These are phyloP conservation scores for Pimephales promelas DNA, from an alignment of 2,113 vertebrate genomes.

Conservation along the genomic window DNA sequence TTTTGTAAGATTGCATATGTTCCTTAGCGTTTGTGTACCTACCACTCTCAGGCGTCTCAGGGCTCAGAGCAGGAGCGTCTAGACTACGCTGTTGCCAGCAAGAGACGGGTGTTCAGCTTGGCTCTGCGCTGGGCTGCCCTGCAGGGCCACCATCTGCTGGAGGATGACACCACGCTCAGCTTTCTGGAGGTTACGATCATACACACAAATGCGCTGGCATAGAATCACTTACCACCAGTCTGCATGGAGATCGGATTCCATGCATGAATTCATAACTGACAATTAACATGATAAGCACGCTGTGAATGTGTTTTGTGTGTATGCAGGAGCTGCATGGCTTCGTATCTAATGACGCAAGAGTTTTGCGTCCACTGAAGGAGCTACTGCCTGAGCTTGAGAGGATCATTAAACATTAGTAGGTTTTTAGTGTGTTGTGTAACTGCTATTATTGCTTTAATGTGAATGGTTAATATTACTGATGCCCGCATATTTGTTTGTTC, in stretches of 20 bases:
- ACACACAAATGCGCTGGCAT: conserved; percentile 17
- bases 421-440: conserved; percentile 43
- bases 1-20: neutral
- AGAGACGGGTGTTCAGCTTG: conserved; percentile 87
- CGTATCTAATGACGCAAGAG: conserved; percentile 89
- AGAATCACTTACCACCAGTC: neutral
- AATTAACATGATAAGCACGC: neutral
- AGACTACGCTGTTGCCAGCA: conserved; percentile 90
- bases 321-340: conserved; percentile 92
- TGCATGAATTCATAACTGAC: neutral
- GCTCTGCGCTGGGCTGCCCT: conserved; percentile 87
- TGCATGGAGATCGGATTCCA: neutral
- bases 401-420: conserved; percentile 91
- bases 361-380: conserved; percentile 88
- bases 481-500: neutral
- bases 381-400: conserved; percentile 91
- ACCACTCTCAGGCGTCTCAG: conserved; percentile 89
- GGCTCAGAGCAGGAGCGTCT: conserved; percentile 94
- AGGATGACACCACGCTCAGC: conserved; percentile 87
- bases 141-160: conserved; percentile 87
- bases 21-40: conserved; percentile 79
- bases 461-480: neutral
- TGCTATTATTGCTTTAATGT: conserved; percentile 1
- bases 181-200: conserved; percentile 86
- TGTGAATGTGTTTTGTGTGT: conserved; percentile 32